phyloP scores from a whole-genome alignment of 30 jellyfish, hydroid and myxozoan genomes.

The Hydractinia echinata region DNA sequence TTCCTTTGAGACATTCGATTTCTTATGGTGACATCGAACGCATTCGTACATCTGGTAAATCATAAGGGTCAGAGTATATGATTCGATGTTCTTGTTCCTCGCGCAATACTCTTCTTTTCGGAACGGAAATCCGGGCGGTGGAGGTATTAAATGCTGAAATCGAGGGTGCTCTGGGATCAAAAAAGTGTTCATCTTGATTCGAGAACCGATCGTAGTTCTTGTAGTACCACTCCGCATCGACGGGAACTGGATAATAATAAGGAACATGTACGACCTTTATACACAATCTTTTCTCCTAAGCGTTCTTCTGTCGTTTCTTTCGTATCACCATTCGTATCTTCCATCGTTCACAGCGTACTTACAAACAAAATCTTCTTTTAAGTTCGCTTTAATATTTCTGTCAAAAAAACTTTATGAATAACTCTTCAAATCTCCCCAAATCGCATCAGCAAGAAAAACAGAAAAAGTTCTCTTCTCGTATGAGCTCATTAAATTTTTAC shows the following conservation, averaged over 20 bases:
- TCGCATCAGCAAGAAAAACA: slow-evolving; percentile 16
- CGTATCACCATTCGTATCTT: slow-evolving; percentile 5
- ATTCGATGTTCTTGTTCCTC: slow-evolving; percentile 3
- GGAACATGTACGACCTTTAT: slow-evolving; percentile 34
- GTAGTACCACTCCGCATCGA: slow-evolving; percentile 43
- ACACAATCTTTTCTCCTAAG: slow-evolving; percentile 19
- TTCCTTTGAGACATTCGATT: background rate
- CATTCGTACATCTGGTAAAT: slow-evolving; percentile 5
- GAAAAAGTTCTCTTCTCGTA: slow-evolving; percentile 26
- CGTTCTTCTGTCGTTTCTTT: background rate
- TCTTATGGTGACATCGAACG: background rate
- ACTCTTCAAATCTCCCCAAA: background rate
- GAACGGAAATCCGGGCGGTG: slow-evolving; percentile 24
- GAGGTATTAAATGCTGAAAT: slow-evolving; percentile 13
- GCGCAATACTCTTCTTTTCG: slow-evolving; percentile 13
- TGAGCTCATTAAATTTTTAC: slow-evolving; percentile 40
- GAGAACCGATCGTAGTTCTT: slow-evolving; percentile 17
- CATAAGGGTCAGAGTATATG: background rate
- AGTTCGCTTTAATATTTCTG: background rate
- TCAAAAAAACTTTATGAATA: background rate
- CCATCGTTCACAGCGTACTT: slow-evolving; percentile 7
- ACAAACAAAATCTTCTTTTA: slow-evolving; percentile 4
- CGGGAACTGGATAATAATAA: slow-evolving; percentile 38
- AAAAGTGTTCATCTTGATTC: slow-evolving; percentile 2
- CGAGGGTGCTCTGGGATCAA: slow-evolving; percentile 12